Percentiles rank a stretch among this genome's conserved stretches.
These are phyloP conservation scores for Ptilorrhoa leucosticta DNA, from an alignment of 2,113 vertebrate species.

Conservation along the genomic window DNA sequence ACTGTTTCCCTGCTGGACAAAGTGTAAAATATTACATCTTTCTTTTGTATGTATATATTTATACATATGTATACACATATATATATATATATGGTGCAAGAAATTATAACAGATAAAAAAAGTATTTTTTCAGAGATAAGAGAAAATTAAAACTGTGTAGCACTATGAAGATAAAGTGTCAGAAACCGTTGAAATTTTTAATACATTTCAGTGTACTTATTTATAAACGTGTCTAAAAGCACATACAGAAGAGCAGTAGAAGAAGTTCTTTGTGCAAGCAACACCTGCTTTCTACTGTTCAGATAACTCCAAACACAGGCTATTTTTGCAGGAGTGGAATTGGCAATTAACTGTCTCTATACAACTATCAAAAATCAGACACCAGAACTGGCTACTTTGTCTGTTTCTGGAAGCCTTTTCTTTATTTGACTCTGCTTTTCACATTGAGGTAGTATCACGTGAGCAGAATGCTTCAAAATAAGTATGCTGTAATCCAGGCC, in stretches of 20 bases:
- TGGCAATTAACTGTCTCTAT: not conserved
- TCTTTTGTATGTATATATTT: not conserved
- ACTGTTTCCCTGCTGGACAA: not conserved
- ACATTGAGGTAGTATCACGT: accelerated
- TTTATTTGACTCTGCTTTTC: not conserved
- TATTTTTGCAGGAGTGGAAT: not conserved
- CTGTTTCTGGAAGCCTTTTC: not conserved
- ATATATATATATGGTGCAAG: not conserved
- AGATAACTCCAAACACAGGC: not conserved
- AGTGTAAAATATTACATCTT: not conserved
- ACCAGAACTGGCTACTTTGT: not conserved
- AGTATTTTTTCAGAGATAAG: not conserved
- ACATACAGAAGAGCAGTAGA: not conserved
- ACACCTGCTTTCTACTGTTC: not conserved
- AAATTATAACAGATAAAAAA: not conserved
- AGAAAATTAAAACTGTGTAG: not conserved
- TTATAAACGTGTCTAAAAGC: not conserved
- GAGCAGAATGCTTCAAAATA: not conserved
- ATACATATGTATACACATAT: not conserved
- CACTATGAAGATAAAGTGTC: not conserved
- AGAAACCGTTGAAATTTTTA: not conserved
- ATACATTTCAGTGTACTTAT: not conserved
- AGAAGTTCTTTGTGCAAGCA: not conserved
- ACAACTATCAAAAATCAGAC: not conserved
- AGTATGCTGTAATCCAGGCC: not conserved